Evolutionary conservation across 2,888 invertebrate genomes (phyloP).

Genomic region (Standfussiana lucernea): DNA sequence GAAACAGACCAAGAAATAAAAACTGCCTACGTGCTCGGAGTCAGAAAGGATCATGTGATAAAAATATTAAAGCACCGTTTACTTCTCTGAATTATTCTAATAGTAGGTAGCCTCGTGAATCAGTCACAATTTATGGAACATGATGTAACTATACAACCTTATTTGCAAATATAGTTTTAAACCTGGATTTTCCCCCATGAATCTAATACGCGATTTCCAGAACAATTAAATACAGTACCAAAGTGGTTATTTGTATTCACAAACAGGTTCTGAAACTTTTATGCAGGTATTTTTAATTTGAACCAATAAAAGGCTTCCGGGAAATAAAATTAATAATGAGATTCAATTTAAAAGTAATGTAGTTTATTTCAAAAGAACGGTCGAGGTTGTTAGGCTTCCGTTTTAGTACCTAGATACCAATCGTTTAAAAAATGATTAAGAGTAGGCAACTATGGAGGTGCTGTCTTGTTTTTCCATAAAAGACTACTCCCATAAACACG

Average conservation of each 20-base stretch:
- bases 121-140: slow-evolving; percentile 34
- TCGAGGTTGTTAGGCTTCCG: slow-evolving; percentile 23
- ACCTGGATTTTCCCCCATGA: slow-evolving; percentile 40
- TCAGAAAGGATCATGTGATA: slow-evolving; percentile 13
- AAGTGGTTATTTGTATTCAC: not conserved
- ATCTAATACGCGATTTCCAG: not conserved
- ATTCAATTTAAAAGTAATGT: slow-evolving; percentile 29
- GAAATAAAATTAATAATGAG: slow-evolving; percentile 36
- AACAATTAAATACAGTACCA: slow-evolving; percentile 9
- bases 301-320: slow-evolving; percentile 22
- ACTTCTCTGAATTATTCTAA: slow-evolving; percentile 39
- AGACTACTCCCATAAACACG: not conserved
- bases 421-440: not conserved
- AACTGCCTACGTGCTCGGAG: slow-evolving; percentile 30
- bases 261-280: slow-evolving; percentile 12
- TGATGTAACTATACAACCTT: slow-evolving; percentile 29
- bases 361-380: slow-evolving; percentile 1
- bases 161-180: slow-evolving; percentile 10
- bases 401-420: not conserved
- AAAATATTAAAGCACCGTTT: slow-evolving; percentile 31
- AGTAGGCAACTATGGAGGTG: not conserved
- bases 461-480: not conserved
- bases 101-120: slow-evolving; percentile 26
- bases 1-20: slow-evolving; percentile 9
- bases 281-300: slow-evolving; percentile 34